Percentiles rank a stretch among this genome's conserved stretches.
These are phyloP conservation scores for Sinhomidia bicolor DNA, from an alignment of 2,888 invertebrate species.

Conservation along the genomic window DNA sequence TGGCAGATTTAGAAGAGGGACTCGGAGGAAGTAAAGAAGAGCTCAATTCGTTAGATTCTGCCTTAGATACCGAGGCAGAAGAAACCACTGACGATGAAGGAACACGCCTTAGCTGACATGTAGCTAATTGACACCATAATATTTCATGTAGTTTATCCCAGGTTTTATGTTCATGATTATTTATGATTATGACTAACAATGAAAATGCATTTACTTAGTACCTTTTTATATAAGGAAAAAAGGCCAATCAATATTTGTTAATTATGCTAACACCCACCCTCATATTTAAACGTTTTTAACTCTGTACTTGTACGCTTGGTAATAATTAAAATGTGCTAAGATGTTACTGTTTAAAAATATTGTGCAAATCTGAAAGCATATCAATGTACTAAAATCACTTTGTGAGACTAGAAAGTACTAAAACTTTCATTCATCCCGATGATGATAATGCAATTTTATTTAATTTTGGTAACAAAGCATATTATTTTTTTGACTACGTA, in stretches of 20 bases:
- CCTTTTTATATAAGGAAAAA: constrained; percentile 58
- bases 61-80: constrained; percentile 77
- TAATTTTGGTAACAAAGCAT: constrained; percentile 58
- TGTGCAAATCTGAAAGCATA: not conserved
- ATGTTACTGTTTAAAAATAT: not conserved
- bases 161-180: constrained; percentile 57
- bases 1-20: constrained; percentile 46
- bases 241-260: constrained; percentile 11
- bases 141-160: constrained; percentile 17
- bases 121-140: not conserved
- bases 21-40: constrained; percentile 76
- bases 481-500: constrained; percentile 55
- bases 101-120: constrained; percentile 71
- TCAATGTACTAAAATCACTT: not conserved
- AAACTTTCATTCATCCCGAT: too few species aligned
- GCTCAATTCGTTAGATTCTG: constrained; percentile 76
- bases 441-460: not conserved
- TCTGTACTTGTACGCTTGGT: not conserved
- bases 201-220: constrained; percentile 61
- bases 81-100: constrained; percentile 78
- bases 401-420: not conserved
- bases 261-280: constrained; percentile 54
- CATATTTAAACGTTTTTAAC: constrained; percentile 29
- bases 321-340: not conserved
- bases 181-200: not conserved